Base-by-base conservation (phyloP, 2,888 invertebrate species). In the Drosophila paranaensis region DNA sequence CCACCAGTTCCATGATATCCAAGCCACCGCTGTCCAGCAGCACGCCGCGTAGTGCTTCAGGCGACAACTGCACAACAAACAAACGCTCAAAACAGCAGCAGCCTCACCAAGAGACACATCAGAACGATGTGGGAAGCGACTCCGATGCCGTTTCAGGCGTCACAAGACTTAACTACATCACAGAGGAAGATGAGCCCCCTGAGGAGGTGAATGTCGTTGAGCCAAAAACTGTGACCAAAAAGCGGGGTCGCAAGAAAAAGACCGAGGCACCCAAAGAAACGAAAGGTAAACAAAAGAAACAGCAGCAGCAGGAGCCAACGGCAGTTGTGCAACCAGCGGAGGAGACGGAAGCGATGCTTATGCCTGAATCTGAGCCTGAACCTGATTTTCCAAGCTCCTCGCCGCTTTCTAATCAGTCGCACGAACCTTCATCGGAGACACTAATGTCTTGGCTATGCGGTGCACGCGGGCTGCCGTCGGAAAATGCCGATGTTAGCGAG, bases 381-480 rank as follows among this genome's bases (percentile, higher is more conserved):
- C 8, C 35, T 30, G 27, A 33, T 3, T 16, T 42, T 6, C 6
- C 42, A 14, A 6, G 14, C 6, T 10, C 14, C 20, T 30, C 48
- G 0, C 20, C 39, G 3, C 16, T 4, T 25, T 5, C 30, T 6
- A 40, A 30, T 48, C 39, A 48, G 27, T 16, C 39, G 16, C 14
- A 39, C 13, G 33, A 30, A 5, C 33, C 54, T 3, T 5, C 35
- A 16, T 67, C 58, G 30, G 58, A 43, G 48, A 50, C 74, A 11
- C 73, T 55, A 35, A 71, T 56, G 48, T 73, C 46, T 25, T 81
- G 30, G 80, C 78, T 69, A 53, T 70, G 65, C 45, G 75, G 20
- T 63, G 74, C 27, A 69, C 78, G 60, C 48, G 71, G 30, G 13
- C 54, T 58, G 35, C 65, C 30, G 45, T 54, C 20, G 6, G 51